phyloP scores from a whole-genome alignment of 2,797 vertebrate genomes.

The Leontopithecus rosalia region DNA sequence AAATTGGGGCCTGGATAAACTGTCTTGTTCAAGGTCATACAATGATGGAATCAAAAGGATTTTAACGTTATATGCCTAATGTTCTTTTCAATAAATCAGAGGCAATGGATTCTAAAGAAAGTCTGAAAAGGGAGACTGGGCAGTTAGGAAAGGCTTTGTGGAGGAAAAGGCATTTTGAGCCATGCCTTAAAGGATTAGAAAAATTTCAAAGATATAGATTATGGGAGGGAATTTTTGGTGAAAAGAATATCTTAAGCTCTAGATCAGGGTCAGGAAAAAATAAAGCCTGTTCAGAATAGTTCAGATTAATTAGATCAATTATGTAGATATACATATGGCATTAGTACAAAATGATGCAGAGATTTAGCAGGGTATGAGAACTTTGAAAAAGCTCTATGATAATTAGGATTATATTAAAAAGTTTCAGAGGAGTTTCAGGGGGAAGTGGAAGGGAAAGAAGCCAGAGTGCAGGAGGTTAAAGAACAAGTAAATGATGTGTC shows the following conservation, averaged over 20 bases:
- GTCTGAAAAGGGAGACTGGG: background rate
- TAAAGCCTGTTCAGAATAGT: background rate
- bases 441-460: background rate
- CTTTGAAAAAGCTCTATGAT: background rate
- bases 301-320: background rate
- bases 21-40: background rate
- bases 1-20: background rate
- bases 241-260: background rate
- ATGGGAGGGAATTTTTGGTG: background rate
- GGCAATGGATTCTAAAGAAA: background rate
- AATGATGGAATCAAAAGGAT: background rate
- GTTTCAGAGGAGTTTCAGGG: background rate
- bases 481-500: background rate
- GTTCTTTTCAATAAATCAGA: background rate
- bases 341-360: background rate
- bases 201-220: background rate
- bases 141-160: background rate
- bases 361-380: background rate
- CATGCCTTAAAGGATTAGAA: background rate
- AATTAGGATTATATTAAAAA: background rate
- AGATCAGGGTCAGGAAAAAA: background rate
- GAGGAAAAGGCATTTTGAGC: background rate
- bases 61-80: background rate
- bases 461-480: background rate
- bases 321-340: background rate